Base-by-base conservation (phyloP, 2,888 invertebrate species). In the Agrochola lota region DNA sequence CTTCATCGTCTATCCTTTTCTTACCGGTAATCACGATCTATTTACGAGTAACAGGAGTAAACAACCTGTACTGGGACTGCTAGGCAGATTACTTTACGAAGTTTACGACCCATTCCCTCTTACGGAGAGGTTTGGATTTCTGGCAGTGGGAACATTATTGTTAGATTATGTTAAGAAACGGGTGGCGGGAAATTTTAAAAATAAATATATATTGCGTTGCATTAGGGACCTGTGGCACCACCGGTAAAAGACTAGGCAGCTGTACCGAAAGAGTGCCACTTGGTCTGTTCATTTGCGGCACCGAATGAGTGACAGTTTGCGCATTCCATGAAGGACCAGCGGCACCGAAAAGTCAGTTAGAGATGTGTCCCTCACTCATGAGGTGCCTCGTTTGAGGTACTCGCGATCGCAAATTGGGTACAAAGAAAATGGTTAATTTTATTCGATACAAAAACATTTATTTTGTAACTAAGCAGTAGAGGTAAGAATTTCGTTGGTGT, bases 401-500 rank as follows among this genome's bases (percentile, higher is more conserved):
- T n/a, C n/a, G n/a, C n/a, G n/a, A n/a, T n/a, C n/a, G n/a, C n/a
- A n/a, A n/a, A n/a, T n/a, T n/a, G 30, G 17, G 11, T 49, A 30
- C 26, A 70, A 43, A 62, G 0, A 72, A 49, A 79, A 80, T 26
- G n/a, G 6, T 20, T 7, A 12, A 15, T 23, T 26, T 1, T 55
- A 64, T 9, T 70, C 26, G 35, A 68, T 87, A 77, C 49, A 81
- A 85, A 69, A 81, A 83, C 30, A 69, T 85, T 89, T 85, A 84
- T 81, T 81, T 85, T 59, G 66, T 77, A 80, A 82, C 85, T 91
- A 93, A 74, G 93, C 92, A 52, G 83, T 90, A 66, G 90, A 89
- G 62, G 91, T 91, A 71, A 93, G 87, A 73, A 93, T 92, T 94
- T 97, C 97, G 81, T 95, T 96, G 74, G 97, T 96, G 75, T 95